phyloP scores from a whole-genome alignment of 92 coral and sea anemone species.

The Zoanthus sansibaricus region DNA sequence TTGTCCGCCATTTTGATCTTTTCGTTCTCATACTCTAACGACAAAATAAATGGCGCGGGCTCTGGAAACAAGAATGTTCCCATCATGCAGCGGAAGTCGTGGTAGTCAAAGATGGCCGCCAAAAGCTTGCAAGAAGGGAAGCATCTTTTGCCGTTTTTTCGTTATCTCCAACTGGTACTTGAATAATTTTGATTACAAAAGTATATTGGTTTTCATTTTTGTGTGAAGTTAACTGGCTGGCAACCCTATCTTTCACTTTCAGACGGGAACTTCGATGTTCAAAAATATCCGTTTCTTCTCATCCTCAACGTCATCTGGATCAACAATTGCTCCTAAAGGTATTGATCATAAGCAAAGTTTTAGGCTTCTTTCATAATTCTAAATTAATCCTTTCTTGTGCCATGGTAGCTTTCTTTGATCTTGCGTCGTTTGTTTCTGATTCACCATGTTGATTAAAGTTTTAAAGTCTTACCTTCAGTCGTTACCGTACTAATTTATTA shows the following conservation, averaged over 20 bases:
- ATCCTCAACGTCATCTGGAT: neutral
- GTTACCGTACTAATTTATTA: too few relatives aligned
- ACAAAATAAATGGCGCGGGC: neutral
- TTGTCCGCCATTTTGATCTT: constrained; percentile 64
- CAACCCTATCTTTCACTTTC: too few relatives aligned
- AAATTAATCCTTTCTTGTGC: too few relatives aligned
- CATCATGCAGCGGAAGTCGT: constrained; percentile 34
- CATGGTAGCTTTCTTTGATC: too few relatives aligned
- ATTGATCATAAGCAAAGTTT: too few relatives aligned
- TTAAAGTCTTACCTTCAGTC: too few relatives aligned
- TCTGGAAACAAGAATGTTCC: constrained; percentile 16
- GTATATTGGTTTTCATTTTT: neutral
- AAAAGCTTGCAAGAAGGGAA: constrained; percentile 3
- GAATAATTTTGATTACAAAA: neutral
- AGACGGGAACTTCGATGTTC: neutral
- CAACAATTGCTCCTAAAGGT: too few relatives aligned
- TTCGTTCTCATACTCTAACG: constrained; percentile 8
- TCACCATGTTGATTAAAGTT: too few relatives aligned
- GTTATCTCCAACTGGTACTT: constrained; percentile 5
- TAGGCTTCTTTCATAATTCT: too few relatives aligned
- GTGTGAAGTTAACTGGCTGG: neutral
- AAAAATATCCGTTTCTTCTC: too few relatives aligned
- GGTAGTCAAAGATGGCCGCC: constrained; percentile 81
- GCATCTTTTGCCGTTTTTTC: constrained; percentile 21
- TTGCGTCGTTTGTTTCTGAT: too few relatives aligned